phyloP scores from a whole-genome alignment of 2,888 invertebrate genomes.

The Coelinius sp. region DNA sequence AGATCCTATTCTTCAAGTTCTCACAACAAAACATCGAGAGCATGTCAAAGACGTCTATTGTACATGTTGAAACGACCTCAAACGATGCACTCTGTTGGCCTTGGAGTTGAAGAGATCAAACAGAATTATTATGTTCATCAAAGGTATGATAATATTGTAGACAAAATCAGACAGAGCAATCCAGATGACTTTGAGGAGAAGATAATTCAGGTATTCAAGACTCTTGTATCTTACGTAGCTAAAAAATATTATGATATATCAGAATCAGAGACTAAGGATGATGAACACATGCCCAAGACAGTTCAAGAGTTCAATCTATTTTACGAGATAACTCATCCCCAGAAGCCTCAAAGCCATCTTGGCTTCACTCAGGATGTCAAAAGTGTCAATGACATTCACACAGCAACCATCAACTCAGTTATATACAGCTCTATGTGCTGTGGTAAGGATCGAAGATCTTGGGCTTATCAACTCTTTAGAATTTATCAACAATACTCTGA shows the following conservation, averaged over 20 bases:
- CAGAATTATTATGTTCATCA: constrained; percentile 73
- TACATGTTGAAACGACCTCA: constrained; percentile 76
- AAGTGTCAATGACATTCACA: constrained; percentile 72
- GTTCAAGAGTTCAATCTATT: constrained; percentile 63
- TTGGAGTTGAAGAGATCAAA: constrained; percentile 76
- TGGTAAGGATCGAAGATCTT: constrained; percentile 75
- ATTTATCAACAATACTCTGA: constrained; percentile 83
- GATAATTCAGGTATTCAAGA: constrained; percentile 59
- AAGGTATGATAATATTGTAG: constrained; percentile 69
- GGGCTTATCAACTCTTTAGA: constrained; percentile 77
- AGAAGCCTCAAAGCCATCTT: constrained; percentile 56
- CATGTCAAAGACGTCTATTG: constrained; percentile 77
- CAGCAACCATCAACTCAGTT: constrained; percentile 74
- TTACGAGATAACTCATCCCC: constrained; percentile 63
- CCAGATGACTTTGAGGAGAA: constrained; percentile 57
- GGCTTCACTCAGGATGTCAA: constrained; percentile 68
- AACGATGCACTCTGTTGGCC: constrained; percentile 75
- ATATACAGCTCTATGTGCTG: constrained; percentile 79
- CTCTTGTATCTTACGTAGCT: constrained; percentile 62
- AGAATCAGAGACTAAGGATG: constrained; percentile 59
- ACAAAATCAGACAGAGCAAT: constrained; percentile 55
- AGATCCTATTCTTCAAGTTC: constrained; percentile 72
- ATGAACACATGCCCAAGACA: constrained; percentile 56
- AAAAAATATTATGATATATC: constrained; percentile 66
- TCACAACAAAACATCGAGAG: constrained; percentile 78